Evolutionary conservation across 1,140 invertebrate genomes (phyloP), one percentile per base, ranked within the genome.

Genomic region (Nymphalis io): DNA sequence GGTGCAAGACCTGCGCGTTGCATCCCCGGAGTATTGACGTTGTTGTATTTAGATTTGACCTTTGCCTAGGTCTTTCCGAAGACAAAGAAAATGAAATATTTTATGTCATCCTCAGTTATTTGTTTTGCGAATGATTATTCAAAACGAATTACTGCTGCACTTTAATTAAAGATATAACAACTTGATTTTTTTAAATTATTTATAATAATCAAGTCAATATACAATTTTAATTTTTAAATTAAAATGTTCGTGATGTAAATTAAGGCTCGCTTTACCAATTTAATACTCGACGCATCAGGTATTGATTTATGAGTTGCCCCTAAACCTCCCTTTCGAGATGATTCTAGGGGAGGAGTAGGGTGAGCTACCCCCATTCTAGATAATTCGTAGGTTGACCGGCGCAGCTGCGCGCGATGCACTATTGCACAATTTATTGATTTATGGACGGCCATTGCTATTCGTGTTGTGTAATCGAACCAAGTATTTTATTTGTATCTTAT

Each of bases 1-100:
- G 64, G 40, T 60, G 33, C 67, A 61, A 57, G 63, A 68, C 74
- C 61, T 73, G 74, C 74, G 71, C 71, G 12, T 39, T 76, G 74
- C 60, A 76, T 57, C 61, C 55, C 23, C 48, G 12, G 27, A 15
- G 60, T 72, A 75, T 75, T 64, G 70, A 75, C 70, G 61, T 67
- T n/a, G 46, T 15, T 55, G 27, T 5, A 23, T 57, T 61, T 18
- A 66, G 27, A 44, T 66, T 20, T 66, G 46, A 71, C 63, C 70
- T 66, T 58, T 48, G 16, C 33, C 33, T 39, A 46, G 57, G 58
- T 13, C 23, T 33, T 15, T 42, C 3, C 13, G 48, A 21, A 16
- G 48, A 61, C 33, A 39, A 53, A 60, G 39, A 3, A 51, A 1
- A 60, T 51, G 33, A 2, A 51, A 51, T 20, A 44, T 15, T 33